These are phyloP conservation scores for Anthrax anthrax DNA, from an alignment of 2,888 invertebrate species.

Conservation along the genomic window DNA sequence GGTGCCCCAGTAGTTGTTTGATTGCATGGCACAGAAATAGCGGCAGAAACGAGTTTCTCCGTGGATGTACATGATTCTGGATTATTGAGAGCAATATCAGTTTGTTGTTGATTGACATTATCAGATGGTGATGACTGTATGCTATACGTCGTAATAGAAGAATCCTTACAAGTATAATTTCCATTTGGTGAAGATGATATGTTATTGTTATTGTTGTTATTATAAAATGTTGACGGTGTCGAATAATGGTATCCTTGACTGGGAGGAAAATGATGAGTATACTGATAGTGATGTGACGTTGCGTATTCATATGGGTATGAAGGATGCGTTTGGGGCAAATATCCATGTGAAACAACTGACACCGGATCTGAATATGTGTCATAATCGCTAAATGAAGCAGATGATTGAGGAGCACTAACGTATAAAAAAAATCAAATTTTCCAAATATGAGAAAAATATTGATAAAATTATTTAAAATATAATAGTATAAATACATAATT, in stretches of 20 bases:
- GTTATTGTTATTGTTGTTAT: conserved; percentile 11
- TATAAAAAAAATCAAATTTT: too few relatives aligned
- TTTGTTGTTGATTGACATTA: neutral
- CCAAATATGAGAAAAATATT: too few relatives aligned
- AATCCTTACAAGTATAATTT: conserved; percentile 4
- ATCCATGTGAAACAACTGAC: conserved; percentile 19
- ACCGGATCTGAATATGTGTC: conserved; percentile 3
- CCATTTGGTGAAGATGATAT: conserved; percentile 4
- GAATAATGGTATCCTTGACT: conserved; percentile 13
- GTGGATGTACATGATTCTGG: conserved; percentile 8
- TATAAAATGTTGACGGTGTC: conserved; percentile 11
- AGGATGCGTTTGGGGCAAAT: conserved; percentile 16
- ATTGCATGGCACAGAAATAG: conserved; percentile 4
- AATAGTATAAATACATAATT: too few relatives aligned
- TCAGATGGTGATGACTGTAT: neutral
- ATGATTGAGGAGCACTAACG: neutral
- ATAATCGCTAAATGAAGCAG: neutral
- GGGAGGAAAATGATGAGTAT: neutral
- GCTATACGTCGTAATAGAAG: neutral
- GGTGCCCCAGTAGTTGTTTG: conserved; percentile 24
- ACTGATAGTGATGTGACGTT: conserved; percentile 12
- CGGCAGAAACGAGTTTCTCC: neutral
- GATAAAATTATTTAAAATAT: too few relatives aligned
- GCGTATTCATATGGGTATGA: conserved; percentile 16
- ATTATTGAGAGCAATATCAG: neutral